phyloP scores from a whole-genome alignment of 1,140 invertebrate species.

The Dryas iulia region DNA sequence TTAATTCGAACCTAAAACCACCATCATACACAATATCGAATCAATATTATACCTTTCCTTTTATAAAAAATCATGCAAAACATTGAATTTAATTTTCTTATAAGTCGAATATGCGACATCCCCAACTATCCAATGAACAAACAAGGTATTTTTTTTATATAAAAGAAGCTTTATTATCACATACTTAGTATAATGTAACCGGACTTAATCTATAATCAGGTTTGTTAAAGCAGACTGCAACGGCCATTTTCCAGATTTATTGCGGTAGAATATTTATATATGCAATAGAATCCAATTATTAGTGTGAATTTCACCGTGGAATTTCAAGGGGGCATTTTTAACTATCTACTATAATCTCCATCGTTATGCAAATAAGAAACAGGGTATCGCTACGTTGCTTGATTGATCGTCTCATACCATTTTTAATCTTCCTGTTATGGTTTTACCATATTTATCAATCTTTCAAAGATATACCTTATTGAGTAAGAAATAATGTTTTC shows the following conservation, averaged over 20 bases:
- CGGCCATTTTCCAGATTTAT: background rate
- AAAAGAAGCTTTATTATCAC: too few species aligned
- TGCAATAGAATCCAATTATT: background rate
- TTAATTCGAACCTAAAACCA: too few species aligned
- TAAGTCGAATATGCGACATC: too few species aligned
- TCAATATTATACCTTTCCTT: too few species aligned
- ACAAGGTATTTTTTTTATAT: too few species aligned
- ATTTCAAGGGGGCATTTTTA: conserved; percentile 7
- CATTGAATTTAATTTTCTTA: too few species aligned
- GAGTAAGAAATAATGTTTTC: conserved; percentile 6
- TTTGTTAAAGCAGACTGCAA: background rate
- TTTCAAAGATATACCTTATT: conserved; percentile 22
- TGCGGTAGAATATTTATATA: background rate
- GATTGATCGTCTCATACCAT: conserved; percentile 65
- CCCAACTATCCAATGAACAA: background rate
- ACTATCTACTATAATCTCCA: conserved; percentile 5
- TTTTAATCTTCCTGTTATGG: conserved; percentile 59
- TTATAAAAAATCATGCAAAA: too few species aligned
- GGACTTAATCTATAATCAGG: background rate
- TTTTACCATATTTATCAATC: conserved; percentile 16
- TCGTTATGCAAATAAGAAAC: conserved; percentile 67
- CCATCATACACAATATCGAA: too few species aligned
- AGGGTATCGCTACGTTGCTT: conserved; percentile 57
- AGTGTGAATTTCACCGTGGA: background rate
- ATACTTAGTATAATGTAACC: background rate